These are phyloP conservation scores for Machimus atricapillus DNA, from an alignment of 2,888 invertebrate species.

Conservation along the genomic window DNA sequence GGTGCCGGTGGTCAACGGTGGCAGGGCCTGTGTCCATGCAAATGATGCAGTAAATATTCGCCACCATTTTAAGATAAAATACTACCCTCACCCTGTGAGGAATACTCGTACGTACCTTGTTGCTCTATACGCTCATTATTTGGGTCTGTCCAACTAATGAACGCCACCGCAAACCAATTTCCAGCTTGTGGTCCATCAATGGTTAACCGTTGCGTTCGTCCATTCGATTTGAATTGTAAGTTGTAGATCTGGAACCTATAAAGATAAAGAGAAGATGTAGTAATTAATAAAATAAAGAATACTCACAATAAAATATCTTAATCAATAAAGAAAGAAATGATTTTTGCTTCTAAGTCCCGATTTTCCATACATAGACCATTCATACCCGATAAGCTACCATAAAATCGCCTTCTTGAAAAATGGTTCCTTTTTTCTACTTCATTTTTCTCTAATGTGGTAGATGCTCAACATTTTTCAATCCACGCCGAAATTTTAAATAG, in stretches of 20 bases:
- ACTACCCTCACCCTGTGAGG: not conserved
- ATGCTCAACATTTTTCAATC: no score
- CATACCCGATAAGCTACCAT: no score
- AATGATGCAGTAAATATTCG: conserved; percentile 20
- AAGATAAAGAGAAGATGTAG: conserved; percentile 39
- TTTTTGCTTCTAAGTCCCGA: no score
- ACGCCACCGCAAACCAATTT: conserved; percentile 81
- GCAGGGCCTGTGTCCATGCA: not conserved
- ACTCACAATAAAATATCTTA: no score
- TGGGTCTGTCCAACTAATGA: conserved; percentile 79
- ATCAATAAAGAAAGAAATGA: no score
- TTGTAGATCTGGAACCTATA: conserved; percentile 65
- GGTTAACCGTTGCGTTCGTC: conserved; percentile 67
- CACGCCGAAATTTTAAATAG: no score
- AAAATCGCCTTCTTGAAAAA: no score
- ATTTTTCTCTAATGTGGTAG: no score
- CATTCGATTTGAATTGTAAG: conserved; percentile 70
- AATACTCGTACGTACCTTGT: conserved; percentile 67
- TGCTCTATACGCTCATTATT: conserved; percentile 75
- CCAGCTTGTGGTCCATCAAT: conserved; percentile 75
- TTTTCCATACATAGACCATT: no score
- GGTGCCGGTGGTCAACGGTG: not conserved
- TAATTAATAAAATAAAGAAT: not conserved
- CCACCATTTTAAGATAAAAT: conserved; percentile 11
- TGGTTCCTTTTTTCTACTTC: no score